phyloP scores from a whole-genome alignment of 1,140 invertebrate genomes.

The Ephestia elutella region DNA sequence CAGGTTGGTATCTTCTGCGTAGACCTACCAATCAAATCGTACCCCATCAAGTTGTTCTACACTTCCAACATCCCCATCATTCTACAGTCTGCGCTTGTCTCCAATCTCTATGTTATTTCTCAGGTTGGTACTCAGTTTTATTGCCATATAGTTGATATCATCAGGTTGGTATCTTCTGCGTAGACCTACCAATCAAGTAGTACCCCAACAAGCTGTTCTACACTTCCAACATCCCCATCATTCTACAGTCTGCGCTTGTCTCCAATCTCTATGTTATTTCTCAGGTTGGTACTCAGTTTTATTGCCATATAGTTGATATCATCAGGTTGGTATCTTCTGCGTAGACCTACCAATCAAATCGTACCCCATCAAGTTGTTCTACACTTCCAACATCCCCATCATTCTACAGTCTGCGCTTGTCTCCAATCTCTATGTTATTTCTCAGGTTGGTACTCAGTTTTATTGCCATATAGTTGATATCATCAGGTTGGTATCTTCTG shows the following conservation, averaged over 20 bases:
- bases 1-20: constrained; percentile 90
- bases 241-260: constrained; percentile 98
- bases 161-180: constrained; percentile 86
- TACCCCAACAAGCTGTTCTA: constrained; percentile 99
- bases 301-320: constrained; percentile 10
- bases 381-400: constrained; percentile 99
- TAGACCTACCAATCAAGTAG: constrained; percentile 99
- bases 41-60: constrained; percentile 99
- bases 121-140: constrained; percentile 76
- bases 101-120: constrained; percentile 99
- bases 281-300: constrained; percentile 76
- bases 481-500: no score
- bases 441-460: constrained; percentile 79
- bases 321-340: constrained; percentile 83
- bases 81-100: constrained; percentile 98
- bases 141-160: constrained; percentile 5
- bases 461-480: constrained; percentile 10
- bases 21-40: constrained; percentile 99
- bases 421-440: constrained; percentile 99
- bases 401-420: constrained; percentile 99
- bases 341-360: constrained; percentile 99
- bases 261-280: constrained; percentile 99
- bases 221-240: constrained; percentile 99
- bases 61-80: constrained; percentile 99
- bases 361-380: constrained; percentile 99